Evolutionary conservation across 2,888 invertebrate species (phyloP).

Genomic region (Polydrusus tereticollis): DNA sequence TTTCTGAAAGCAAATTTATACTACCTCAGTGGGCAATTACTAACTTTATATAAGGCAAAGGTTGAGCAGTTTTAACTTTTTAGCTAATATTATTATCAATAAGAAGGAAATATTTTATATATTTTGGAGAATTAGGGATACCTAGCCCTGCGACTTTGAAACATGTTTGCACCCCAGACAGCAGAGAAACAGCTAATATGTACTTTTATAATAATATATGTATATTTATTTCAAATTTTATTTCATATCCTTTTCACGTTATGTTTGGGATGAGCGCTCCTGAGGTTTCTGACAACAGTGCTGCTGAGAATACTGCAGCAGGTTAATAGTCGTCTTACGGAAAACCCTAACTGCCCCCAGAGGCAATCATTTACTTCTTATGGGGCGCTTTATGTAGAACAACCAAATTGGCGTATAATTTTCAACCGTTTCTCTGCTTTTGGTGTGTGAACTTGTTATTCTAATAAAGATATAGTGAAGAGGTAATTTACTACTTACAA

Average conservation of each 20-base stretch:
- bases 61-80: no score
- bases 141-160: no score
- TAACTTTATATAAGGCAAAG: no score
- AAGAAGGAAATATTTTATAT: no score
- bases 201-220: no score
- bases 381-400: slow-evolving; percentile 46
- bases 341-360: slow-evolving; percentile 43
- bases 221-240: not conserved
- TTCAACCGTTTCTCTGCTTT: slow-evolving; percentile 29
- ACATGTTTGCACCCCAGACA: no score
- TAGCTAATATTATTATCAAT: no score
- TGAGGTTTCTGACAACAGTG: slow-evolving; percentile 32
- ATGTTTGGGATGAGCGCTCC: slow-evolving; percentile 16
- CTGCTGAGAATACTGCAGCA: slow-evolving; percentile 42
- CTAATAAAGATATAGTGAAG: slow-evolving; percentile 31
- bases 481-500: slow-evolving; percentile 30
- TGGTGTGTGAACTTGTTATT: slow-evolving; percentile 39
- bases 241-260: not conserved
- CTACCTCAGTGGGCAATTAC: no score
- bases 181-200: no score
- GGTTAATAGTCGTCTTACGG: slow-evolving; percentile 48
- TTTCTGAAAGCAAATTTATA: no score
- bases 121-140: no score
- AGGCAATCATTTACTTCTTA: slow-evolving; percentile 47
- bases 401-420: slow-evolving; percentile 47